phyloP scores from a whole-genome alignment of 2,888 invertebrate species.

The Himalopsyche anomala region DNA sequence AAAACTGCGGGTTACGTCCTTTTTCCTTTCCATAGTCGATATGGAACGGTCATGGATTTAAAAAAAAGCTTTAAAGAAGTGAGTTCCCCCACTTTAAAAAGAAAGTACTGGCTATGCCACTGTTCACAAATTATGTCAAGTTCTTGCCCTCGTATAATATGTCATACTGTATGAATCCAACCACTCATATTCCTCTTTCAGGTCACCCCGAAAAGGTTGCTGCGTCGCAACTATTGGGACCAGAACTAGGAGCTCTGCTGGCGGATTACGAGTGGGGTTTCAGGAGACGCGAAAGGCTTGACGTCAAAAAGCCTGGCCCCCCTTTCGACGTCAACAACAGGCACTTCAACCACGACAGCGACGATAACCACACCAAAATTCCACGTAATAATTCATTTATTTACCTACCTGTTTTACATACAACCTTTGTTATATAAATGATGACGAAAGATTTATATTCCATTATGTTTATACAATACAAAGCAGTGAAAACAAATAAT shows the following conservation, averaged over 20 bases:
- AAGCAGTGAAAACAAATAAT: too few species aligned
- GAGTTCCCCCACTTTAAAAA: too few species aligned
- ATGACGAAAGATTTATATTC: too few species aligned
- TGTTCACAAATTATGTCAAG: too few species aligned
- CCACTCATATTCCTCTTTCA: background rate
- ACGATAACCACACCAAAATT: constrained; percentile 58
- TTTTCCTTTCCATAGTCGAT: too few species aligned
- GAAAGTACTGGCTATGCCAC: too few species aligned
- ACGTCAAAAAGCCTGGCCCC: constrained; percentile 97
- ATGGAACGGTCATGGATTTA: too few species aligned
- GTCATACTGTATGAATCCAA: background rate
- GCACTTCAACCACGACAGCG: constrained; percentile 61
- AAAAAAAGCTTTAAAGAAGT: too few species aligned
- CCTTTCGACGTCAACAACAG: constrained; percentile 79
- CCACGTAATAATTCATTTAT: constrained; percentile 47
- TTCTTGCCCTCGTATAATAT: background rate
- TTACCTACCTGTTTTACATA: too few species aligned
- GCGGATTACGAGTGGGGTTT: constrained; percentile 85
- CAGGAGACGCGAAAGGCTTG: constrained; percentile 91
- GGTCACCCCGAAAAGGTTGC: constrained; percentile 52
- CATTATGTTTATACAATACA: too few species aligned
- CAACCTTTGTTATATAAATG: too few species aligned
- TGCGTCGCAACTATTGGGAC: constrained; percentile 51
- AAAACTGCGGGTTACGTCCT: too few species aligned
- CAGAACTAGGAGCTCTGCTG: constrained; percentile 77